These are phyloP conservation scores for Acipenser ruthenus DNA, from an alignment of 2,797 vertebrate genomes.

Conservation along the genomic window DNA sequence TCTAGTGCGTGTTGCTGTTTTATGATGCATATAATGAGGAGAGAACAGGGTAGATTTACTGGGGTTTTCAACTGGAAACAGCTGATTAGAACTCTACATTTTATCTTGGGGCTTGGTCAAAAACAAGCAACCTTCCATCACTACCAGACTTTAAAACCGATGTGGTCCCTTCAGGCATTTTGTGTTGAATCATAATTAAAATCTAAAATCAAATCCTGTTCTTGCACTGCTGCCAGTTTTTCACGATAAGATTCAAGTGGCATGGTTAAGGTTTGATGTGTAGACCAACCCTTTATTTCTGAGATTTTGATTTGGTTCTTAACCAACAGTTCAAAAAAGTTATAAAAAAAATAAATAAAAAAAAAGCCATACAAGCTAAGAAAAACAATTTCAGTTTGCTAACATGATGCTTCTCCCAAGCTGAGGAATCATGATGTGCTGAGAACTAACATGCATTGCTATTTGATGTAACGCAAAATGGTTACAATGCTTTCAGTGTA, in stretches of 20 bases:
- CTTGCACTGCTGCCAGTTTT: conserved; percentile 15
- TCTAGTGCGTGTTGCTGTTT: background rate
- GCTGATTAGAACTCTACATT: background rate
- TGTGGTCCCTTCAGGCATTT: background rate
- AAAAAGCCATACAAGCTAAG: too few relatives aligned
- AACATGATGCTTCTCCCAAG: too few relatives aligned
- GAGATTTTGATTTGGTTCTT: background rate
- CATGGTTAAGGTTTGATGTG: conserved; percentile 20
- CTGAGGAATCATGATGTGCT: too few relatives aligned
- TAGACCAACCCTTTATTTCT: conserved; percentile 1
- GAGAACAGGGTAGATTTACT: background rate
- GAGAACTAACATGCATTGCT: too few relatives aligned
- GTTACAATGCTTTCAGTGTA: too few relatives aligned
- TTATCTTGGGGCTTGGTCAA: background rate
- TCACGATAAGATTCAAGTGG: conserved; percentile 2
- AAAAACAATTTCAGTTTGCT: too few relatives aligned
- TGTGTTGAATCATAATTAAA: conserved; percentile 21
- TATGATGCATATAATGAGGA: background rate
- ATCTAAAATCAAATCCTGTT: conserved; percentile 22
- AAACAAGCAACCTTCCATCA: background rate
- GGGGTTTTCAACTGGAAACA: background rate
- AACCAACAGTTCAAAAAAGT: too few relatives aligned
- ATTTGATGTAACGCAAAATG: too few relatives aligned
- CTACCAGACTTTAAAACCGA: background rate
- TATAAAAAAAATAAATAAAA: too few relatives aligned